Percentiles rank a stretch among this genome's conserved stretches.
phyloP scores from a whole-genome alignment of 2,797 vertebrate species.

The Acanthopagrus latus region DNA sequence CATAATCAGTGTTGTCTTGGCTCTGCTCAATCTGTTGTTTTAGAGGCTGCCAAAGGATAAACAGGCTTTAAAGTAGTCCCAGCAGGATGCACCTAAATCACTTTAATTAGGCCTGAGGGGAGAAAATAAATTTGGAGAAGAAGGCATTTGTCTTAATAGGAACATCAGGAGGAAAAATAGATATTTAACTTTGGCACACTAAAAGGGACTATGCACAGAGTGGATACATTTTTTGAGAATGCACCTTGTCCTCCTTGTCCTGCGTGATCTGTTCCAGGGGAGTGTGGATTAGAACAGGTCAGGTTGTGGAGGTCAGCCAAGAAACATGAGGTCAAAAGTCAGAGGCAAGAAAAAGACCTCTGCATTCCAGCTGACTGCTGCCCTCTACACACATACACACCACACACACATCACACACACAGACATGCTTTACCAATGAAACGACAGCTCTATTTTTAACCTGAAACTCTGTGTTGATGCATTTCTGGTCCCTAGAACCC shows the following conservation, averaged over 20 bases:
- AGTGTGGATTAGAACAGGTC: constrained; percentile 81
- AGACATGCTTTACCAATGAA: constrained; percentile 5
- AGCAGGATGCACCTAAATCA: constrained; percentile 30
- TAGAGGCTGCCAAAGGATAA: constrained; percentile 45
- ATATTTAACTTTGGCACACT: constrained; percentile 14
- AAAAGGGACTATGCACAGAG: constrained; percentile 1
- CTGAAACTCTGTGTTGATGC: constrained; percentile 16
- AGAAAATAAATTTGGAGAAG: neutral
- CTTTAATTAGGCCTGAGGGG: constrained; percentile 26
- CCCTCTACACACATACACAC: constrained; percentile 37
- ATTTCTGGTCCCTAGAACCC: constrained; percentile 24
- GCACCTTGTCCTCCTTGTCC: constrained; percentile 20
- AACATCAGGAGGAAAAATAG: neutral
- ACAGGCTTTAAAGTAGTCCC: constrained; percentile 34
- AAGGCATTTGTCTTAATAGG: constrained; percentile 2
- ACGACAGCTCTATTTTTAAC: constrained; percentile 41
- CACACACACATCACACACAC: constrained; percentile 20
- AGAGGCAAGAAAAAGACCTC: constrained; percentile 77
- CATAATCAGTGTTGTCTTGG: neutral
- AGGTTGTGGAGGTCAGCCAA: constrained; percentile 78
- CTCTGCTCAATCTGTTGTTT: constrained; percentile 15
- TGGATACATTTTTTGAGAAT: constrained; percentile 15
- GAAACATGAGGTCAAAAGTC: constrained; percentile 82
- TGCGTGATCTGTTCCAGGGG: constrained; percentile 70
- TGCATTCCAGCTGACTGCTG: constrained; percentile 81